Evolutionary conservation across 2,888 invertebrate species (phyloP), one percentile per base, ranked within the genome.

Genomic region (Aproaerema taeniolella): DNA sequence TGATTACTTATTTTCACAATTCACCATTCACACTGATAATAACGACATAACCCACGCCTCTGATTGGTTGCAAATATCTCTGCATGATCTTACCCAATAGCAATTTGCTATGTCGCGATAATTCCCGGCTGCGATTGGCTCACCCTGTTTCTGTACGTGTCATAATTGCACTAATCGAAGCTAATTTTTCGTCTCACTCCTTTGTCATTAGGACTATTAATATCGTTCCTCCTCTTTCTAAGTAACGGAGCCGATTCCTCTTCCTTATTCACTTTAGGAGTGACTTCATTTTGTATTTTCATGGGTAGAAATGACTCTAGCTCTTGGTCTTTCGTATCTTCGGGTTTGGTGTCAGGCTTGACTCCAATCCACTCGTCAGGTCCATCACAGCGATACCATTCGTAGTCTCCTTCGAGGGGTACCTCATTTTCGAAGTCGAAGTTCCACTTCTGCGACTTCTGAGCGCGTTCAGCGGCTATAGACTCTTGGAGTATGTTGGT

Each of bases 341-440:
- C 33, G 1, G 11, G 6, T 12, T 46, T 32, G n/a, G 42, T 41
- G 2, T 45, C 51, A 0, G 49, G 13, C 29, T 55, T 52, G 6
- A 61, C 42, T 0, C 64, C 62, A 1, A 71, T 46, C 70, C 72
- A 76, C 9, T 58, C 52, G 1, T 52, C 39, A 3, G 31, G 43
- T 2, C 46, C 53, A n/a, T 50, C 52, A 52, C 43, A 45, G 1
- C 41, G 49, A 12, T 46, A 72, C 90, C 90, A 90, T 40, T 78
- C 66, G 52, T 79, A 89, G 4, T 60, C 62, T 1, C 89, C 90
- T 34, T 62, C 55, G 24, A 75, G 39, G 2, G 77, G 64, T 1
- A 64, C 53, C 43, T 88, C 90, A 1, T 82, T 86, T 41, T 67
- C 68, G 38, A 89, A 88, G 59, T 90, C 89, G 33, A 89, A 90